Percentiles rank a stretch among this genome's conserved stretches.
These are phyloP conservation scores for Thyatira batis DNA, from an alignment of 2,888 invertebrate species.

Conservation along the genomic window DNA sequence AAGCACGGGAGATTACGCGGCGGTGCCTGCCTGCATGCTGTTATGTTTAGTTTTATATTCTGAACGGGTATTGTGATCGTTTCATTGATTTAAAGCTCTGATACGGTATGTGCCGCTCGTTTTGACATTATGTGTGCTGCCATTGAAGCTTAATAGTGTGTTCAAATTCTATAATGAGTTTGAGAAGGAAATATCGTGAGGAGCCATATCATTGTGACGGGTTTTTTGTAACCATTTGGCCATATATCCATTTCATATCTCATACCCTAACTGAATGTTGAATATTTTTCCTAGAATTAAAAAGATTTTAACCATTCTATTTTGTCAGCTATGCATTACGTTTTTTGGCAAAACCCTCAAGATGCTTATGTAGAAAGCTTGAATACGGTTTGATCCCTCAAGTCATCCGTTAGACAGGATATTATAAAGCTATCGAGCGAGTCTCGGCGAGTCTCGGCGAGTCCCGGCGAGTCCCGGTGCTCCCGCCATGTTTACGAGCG, in stretches of 20 bases:
- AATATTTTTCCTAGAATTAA: too few species aligned
- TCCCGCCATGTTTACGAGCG: slow-evolving; percentile 27
- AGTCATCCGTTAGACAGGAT: neutral
- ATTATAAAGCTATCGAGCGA: slow-evolving; percentile 10
- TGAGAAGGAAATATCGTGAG: too few species aligned
- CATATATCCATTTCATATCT: too few species aligned
- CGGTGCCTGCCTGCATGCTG: neutral
- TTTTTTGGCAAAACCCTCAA: too few species aligned
- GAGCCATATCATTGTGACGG: too few species aligned
- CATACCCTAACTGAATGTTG: too few species aligned
- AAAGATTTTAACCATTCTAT: too few species aligned
- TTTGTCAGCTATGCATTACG: too few species aligned
- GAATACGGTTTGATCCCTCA: neutral
- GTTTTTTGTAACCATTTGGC: too few species aligned
- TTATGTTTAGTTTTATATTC: neutral
- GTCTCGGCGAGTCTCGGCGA: too few species aligned
- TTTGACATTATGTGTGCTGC: neutral
- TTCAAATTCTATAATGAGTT: neutral
- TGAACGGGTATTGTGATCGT: neutral
- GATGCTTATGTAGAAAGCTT: neutral
- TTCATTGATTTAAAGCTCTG: neutral
- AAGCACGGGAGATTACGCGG: slow-evolving; percentile 14
- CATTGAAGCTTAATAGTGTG: neutral
- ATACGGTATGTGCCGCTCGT: neutral
- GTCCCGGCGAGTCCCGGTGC: too few species aligned